Evolutionary conservation across 2,888 invertebrate genomes (phyloP), one percentile per base, ranked within the genome.

Genomic region (Nomada lathburiana): DNA sequence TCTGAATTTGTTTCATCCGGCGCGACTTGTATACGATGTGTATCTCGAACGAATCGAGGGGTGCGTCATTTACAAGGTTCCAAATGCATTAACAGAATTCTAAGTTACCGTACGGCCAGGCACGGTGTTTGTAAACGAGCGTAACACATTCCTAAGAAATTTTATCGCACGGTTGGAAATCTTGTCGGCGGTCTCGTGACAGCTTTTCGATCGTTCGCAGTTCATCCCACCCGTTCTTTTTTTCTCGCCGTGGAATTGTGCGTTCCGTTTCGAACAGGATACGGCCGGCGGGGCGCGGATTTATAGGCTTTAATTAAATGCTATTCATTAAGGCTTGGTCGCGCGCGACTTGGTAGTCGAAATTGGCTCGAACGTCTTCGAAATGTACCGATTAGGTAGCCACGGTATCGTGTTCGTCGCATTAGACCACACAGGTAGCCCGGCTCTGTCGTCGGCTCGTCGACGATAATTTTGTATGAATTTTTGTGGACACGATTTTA

Each of bases 291-390:
- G 42, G 63, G 52, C 20, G 75, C 42, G 69, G 84, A 86, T 88
- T 89, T 88, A 87, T 89, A 77, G 84, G 76, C 73, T 81, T 84
- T 87, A 90, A 90, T 90, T 89, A 90, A 80, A 88, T 80, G 89
- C 84, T 86, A 85, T 89, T 90, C 86, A 85, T 90, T 90, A 90
- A 82, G 82, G 59, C 36, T 47, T 63, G 80, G 62, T 77, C 82
- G 86, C 77, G 86, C 77, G 80, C 77, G 70, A 50, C 65, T 77
- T 68, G 71, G 83, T 79, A 85, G 79, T 73, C 67, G 79, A 79
- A 83, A 81, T 87, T 82, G 82, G 76, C 74, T 79, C 77, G 82
- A 87, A 85, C 74, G 85, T 76, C 76, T 78, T 50, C 69, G 82
- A 85, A 78, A 76, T 88, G 82, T 77, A 81, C 60, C 87, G 89